Percentiles rank a stretch among this genome's conserved stretches.
Conservation (phyloP, 2,797 vertebrate genomes). For the Sorex maritimensis region DNA sequence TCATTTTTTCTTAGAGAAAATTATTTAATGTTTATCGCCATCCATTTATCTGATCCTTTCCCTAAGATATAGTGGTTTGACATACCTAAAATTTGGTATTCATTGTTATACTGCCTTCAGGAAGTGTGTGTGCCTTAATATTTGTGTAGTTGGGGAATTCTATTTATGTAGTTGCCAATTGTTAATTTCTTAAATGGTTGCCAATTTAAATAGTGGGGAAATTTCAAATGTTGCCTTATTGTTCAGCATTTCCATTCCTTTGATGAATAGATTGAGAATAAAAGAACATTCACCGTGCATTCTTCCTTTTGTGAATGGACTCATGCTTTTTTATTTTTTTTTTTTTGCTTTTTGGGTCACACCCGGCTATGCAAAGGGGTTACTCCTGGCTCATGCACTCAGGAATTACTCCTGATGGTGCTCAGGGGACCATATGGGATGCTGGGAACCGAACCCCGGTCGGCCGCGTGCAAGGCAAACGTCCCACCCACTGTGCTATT, state of each 20-base stretch:
- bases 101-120: neutral
- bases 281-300: neutral
- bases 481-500: no score
- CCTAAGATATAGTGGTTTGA: neutral
- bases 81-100: neutral
- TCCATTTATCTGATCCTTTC: neutral
- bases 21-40: neutral
- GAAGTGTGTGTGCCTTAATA: neutral
- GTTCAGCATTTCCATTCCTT: conserved; percentile 10
- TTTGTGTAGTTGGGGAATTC: conserved; percentile 35
- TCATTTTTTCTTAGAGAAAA: neutral
- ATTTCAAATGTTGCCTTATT: neutral
- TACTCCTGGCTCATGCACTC: no score
- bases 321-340: neutral
- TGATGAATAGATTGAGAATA: neutral
- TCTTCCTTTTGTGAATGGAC: conserved; percentile 39
- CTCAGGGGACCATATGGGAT: no score
- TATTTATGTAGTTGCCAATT: neutral
- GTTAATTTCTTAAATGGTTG: neutral
- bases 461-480: no score
- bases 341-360: no score
- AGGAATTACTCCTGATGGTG: no score
- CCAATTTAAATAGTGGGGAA: neutral
- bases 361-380: no score
- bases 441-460: no score